These are phyloP conservation scores for Drosophila baimaii DNA, from an alignment of 1,140 invertebrate species.

Conservation along the genomic window DNA sequence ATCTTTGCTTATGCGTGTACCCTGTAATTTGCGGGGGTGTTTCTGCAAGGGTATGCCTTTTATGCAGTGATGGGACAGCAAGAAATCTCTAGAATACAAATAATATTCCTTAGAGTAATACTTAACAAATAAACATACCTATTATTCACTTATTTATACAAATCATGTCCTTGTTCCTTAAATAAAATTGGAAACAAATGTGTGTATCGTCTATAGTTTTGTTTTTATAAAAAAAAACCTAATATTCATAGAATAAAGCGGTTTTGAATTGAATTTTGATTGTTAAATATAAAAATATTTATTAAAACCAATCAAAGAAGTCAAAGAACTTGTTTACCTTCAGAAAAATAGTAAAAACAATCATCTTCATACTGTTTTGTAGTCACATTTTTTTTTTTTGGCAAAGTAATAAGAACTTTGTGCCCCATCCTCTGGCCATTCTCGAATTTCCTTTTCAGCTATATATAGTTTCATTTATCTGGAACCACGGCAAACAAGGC, in stretches of 20 bases:
- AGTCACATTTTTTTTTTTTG: neutral
- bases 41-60: too few relatives aligned
- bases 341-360: neutral
- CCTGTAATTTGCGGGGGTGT: conserved; percentile 1
- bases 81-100: neutral
- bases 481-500: conserved; percentile 38
- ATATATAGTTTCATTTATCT: conserved; percentile 75
- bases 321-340: neutral
- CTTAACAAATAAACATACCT: accelerated
- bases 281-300: neutral
- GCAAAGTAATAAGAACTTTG: conserved; percentile 12
- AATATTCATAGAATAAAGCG: neutral
- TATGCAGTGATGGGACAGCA: neutral
- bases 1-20: neutral
- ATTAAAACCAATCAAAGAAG: neutral
- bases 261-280: neutral
- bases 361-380: neutral
- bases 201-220: neutral
- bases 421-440: neutral
- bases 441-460: conserved; percentile 14
- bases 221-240: neutral
- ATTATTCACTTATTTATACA: neutral
- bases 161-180: neutral
- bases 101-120: neutral
- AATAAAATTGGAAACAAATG: neutral